phyloP scores from a whole-genome alignment of 2,888 invertebrate genomes.

The Lochmaea crataegi region DNA sequence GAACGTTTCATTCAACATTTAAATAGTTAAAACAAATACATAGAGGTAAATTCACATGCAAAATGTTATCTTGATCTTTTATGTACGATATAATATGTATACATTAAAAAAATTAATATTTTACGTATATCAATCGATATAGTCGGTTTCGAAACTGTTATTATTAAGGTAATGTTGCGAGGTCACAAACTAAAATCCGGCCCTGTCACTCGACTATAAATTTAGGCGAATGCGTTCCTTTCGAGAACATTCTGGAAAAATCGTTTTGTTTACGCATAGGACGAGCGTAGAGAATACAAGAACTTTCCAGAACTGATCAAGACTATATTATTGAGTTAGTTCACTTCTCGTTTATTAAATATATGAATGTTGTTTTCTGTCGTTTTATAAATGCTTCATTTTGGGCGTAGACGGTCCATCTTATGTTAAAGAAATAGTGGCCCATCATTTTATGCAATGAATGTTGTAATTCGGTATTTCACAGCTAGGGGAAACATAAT shows the following conservation, averaged over 20 bases:
- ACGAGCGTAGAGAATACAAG: too few species aligned
- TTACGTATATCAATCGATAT: neutral
- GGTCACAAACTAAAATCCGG: too few species aligned
- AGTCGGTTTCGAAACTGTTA: neutral
- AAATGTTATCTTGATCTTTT: slow-evolving; percentile 3
- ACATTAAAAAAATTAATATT: neutral
- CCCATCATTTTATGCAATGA: slow-evolving; percentile 39
- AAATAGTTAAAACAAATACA: neutral
- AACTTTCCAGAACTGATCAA: too few species aligned
- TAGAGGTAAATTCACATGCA: neutral
- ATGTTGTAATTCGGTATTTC: slow-evolving; percentile 39
- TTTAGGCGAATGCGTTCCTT: too few species aligned
- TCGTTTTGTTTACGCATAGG: too few species aligned
- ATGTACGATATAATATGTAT: neutral
- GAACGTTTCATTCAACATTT: neutral
- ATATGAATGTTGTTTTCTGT: too few species aligned
- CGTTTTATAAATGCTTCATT: too few species aligned
- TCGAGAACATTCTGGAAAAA: too few species aligned
- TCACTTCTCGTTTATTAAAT: too few species aligned
- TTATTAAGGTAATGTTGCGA: too few species aligned
- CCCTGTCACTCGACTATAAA: too few species aligned
- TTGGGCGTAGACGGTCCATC: neutral
- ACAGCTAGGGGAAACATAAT: slow-evolving; percentile 39
- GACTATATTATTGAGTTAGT: too few species aligned
- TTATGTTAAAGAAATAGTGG: neutral